Base-by-base conservation (phyloP, 1,140 invertebrate genomes). In the Cydia pomonella region DNA sequence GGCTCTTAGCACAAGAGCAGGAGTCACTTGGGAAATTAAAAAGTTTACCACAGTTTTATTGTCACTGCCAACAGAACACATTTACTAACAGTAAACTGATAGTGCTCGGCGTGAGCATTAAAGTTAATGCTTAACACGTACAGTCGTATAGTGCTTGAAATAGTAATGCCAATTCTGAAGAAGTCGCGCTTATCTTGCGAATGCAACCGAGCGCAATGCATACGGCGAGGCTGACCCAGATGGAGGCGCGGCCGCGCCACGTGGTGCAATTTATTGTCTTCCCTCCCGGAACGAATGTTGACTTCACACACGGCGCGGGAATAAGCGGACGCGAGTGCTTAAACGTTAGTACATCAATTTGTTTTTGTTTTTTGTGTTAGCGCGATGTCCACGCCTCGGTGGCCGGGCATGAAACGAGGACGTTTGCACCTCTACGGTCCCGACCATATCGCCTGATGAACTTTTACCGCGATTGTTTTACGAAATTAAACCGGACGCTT, bases 191-290 rank as follows among this genome's bases (percentile, higher is more conserved):
- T 69, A 69, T 69, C 64, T 69, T 33, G 29, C 29, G 33, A 69
- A 33, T 69, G 64, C 29, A 69, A 59, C 21, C 53, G 53, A 59
- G 27, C 33, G 63, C 63, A 64, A 64, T 16, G 29, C 64, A 69
- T 69, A 27, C 29, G 62, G 29, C 73, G 62, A 16, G 73, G 78
- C 82, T 89, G 87, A 88, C 84, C 88, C 80, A 83, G 83, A 90
- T 90, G 86, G 82, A 80, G 82, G 82, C 79, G 77, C 27, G 79
- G 84, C 79, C 80, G 74, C 84, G 79, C 75, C 79, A 77, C 82
- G 81, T 81, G 80, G 81, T 81, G 77, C 84, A 84, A 86, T 88
- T 86, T 86, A 89, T 86, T 85, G 86, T 87, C 86, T 87, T 78
- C 73, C 77, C 79, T 73, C 77, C 63, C 77, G 76, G 82, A 74